A percentile compares a stretch with the other conserved stretches of the same genome.
Evolutionary conservation across 2,113 vertebrate species (phyloP).

Genomic region (Anhinga rufa): DNA sequence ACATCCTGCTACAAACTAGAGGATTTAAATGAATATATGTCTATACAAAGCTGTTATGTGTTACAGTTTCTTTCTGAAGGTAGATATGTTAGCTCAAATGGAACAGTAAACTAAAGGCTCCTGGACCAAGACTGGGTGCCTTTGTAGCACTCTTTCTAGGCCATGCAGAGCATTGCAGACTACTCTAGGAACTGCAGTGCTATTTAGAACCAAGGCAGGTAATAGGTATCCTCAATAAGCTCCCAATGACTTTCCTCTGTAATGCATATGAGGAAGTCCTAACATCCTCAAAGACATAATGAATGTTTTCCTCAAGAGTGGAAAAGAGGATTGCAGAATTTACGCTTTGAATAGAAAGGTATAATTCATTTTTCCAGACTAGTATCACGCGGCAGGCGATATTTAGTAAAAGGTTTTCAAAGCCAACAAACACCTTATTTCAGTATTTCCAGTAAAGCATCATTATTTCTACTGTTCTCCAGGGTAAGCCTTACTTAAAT

Average conservation of each 20-base stretch:
- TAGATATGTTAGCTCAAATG: rapidly evolving
- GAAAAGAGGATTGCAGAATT: not conserved
- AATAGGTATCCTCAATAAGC: rapidly evolving
- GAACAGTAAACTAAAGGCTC: not conserved
- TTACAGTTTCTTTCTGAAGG: not conserved
- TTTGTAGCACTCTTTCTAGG: not conserved
- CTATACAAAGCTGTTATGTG: rapidly evolving
- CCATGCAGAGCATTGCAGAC: not conserved
- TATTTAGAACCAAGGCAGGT: not conserved
- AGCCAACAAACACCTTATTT: not conserved
- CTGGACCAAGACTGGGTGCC: not conserved
- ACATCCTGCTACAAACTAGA: not conserved
- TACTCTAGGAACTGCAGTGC: not conserved
- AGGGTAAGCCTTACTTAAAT: not conserved
- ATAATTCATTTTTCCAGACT: not conserved
- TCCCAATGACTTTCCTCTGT: not conserved
- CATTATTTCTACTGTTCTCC: not conserved
- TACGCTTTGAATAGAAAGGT: not conserved
- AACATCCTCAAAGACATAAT: not conserved
- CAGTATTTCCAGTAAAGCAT: not conserved
- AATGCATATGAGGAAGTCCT: not conserved
- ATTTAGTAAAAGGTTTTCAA: not conserved
- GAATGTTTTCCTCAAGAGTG: not conserved
- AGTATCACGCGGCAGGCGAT: not conserved
- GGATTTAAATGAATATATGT: not conserved